Percentiles rank a stretch among this genome's conserved stretches.
Conservation (phyloP, 2,113 vertebrate genomes). For the Pheucticus melanocephalus region DNA sequence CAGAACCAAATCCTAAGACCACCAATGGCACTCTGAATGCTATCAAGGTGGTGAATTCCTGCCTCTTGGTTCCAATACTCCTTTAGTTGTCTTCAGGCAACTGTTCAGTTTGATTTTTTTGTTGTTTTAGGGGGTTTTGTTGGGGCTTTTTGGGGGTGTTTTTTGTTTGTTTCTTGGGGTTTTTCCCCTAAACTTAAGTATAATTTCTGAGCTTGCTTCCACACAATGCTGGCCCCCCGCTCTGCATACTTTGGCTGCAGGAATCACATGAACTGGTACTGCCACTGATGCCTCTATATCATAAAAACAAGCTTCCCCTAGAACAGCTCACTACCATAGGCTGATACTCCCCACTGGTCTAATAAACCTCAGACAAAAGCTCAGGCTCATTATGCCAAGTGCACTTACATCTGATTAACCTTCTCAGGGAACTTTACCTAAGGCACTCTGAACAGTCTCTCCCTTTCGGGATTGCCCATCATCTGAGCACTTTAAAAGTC, state of each 20-base stretch:
- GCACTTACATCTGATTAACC: not conserved
- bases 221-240: fast-evolving
- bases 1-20: not conserved
- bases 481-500: not conserved
- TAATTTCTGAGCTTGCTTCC: not conserved
- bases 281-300: not conserved
- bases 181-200: not conserved
- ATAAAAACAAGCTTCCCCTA: not conserved
- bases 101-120: not conserved
- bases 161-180: not conserved
- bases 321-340: not conserved
- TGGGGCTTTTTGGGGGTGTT: too few species aligned
- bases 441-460: not conserved
- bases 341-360: not conserved
- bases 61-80: not conserved
- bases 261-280: not conserved
- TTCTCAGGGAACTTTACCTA: not conserved
- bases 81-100: not conserved
- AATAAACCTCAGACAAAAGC: not conserved
- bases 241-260: not conserved
- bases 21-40: not conserved
- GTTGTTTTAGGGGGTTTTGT: not conserved
- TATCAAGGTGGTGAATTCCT: not conserved
- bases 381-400: not conserved
- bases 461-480: fast-evolving